Base-by-base conservation (phyloP, 2,888 invertebrate genomes). In the Tipula confusa region DNA sequence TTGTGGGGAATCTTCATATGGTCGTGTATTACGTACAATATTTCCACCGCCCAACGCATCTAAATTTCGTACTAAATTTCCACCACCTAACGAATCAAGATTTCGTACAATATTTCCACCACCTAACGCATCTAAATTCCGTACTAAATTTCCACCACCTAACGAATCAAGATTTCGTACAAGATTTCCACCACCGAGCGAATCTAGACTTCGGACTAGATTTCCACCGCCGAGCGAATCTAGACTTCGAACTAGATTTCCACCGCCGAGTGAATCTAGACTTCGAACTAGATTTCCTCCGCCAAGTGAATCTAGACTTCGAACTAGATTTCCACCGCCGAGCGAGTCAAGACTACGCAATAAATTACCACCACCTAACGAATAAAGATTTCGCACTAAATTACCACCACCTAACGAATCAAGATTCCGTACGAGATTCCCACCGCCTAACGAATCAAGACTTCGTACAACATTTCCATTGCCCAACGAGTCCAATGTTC, bases 151-250 rank as follows among this genome's bases (percentile, higher is more conserved):
- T 38, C 83, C 85, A 33, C 85, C 85, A 29, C 85, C 85, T 29
- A 85, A 83, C 15, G 83, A 84, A 83, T 85, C 85, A 64, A 84
- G 48, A 43, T 9, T 84, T 48, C 85, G 83, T 36, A 82, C 81
- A 13, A 82, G 7, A 31, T 83, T 38, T 38, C 84, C 84, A n/a
- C 79, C 24, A 4, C 84, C 82, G 29, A 18, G 13, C n/a, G 82
- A 64, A 84, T 84, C 83, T 1, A 82, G 1, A 83, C n/a, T 48
- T 36, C 84, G 64, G 43, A 85, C 15, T 28, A 85, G 18, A 83
- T 84, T 83, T 29, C 84, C 85, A 36, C 85, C 85, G 13, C 85
- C 85, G 43, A 85, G 83, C 28, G 83, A 84, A 83, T 85, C 85
- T 29, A 85, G 79, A 79, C 15, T 84, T 48, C 85, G 84, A 31